Percentiles rank a stretch among this genome's conserved stretches.
Conservation (phyloP, 2,113 vertebrate species). For the Mirounga angustirostris region DNA sequence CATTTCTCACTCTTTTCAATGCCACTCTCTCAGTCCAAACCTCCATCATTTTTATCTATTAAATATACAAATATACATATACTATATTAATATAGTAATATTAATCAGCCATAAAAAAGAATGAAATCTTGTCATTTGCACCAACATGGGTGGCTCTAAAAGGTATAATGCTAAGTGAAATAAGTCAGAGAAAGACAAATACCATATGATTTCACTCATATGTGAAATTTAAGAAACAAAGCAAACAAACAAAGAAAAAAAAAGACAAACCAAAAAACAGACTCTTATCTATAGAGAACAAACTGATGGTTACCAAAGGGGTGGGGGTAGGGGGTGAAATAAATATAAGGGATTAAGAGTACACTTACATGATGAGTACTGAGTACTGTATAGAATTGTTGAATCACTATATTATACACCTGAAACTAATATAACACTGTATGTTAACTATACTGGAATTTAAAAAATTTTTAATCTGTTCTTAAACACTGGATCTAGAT, state of each 20-base stretch:
- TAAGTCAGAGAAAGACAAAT: neutral
- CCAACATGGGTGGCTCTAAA: neutral
- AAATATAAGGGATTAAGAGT: neutral
- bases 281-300: neutral
- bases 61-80: neutral
- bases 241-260: neutral
- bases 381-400: neutral
- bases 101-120: neutral
- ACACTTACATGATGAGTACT: neutral
- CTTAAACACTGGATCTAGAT: neutral
- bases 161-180: neutral
- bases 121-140: neutral
- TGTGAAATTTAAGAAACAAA: neutral
- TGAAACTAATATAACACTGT: neutral
- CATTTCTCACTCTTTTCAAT: neutral
- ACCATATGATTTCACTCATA: neutral
- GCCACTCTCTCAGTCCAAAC: neutral
- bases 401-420: neutral
- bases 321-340: neutral
- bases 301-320: neutral
- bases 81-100: neutral
- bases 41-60: neutral
- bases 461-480: neutral
- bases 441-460: neutral
- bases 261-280: neutral